Base-by-base conservation (phyloP, 2,113 vertebrate genomes). In the Callipepla californica region DNA sequence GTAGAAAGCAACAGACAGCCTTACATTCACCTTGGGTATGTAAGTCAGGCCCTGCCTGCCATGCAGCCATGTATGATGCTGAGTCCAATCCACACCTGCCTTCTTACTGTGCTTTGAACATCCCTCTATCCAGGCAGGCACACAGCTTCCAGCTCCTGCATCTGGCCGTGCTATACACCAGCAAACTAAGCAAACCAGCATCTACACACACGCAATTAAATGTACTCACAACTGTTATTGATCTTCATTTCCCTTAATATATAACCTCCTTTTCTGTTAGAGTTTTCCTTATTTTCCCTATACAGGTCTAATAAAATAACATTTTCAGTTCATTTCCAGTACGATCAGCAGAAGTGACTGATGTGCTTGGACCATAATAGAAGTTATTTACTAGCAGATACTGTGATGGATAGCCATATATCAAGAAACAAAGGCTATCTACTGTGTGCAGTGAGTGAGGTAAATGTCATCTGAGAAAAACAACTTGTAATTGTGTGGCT, bases 21-120 rank as follows among this genome's bases (percentile, higher is more conserved):
- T 34, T 62, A 69, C 1, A 0, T 28, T 38, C 51, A 34, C 2
- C 0, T 6, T 51, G 62, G 7, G 34, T 10, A 59, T 47, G 2
- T 30, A 28, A 73, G 34, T 26, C 40, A 51, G 25, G 18, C 13
- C 18, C 68, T 51, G 25, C 26, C 34, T 38, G 47, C 48, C 34
- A 14, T 30, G 48, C 38, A 38, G 34, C 47, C n/a, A 25, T 20
- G 17, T 36, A 6, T 11, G 38, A 23, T 32, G 23, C 45, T 66
- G 72, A 50, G 40, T 30, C 23, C 53, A 80, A 79, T 34, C 6
- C 34, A 20, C 38, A 40, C 67, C 28, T 68, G 7, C 12, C 19
- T 14, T 69, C 8, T 79, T 36, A 14, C 28, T 32, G n/a, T 28
- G 45, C 32, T n/a, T 23, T 17, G 50, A 90, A 23, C 7, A 2